phyloP scores from a whole-genome alignment of 37 sponge, comb jelly and placozoan genomes.

The Cladorhizidae sp. region DNA sequence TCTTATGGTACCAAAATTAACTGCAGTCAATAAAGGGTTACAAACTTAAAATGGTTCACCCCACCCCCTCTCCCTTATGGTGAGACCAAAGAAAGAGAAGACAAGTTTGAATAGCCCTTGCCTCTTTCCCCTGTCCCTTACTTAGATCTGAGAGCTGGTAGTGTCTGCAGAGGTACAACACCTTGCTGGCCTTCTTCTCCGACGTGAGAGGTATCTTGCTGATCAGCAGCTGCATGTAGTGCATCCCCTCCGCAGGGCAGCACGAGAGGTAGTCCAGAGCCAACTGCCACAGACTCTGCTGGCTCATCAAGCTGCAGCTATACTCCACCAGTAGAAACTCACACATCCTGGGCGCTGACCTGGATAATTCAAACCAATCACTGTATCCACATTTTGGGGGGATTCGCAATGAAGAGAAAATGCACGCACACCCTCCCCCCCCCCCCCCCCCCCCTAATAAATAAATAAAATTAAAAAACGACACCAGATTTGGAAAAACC shows the following conservation, averaged over 20 bases:
- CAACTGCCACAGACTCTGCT: conserved; percentile 76
- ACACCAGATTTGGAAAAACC: background rate
- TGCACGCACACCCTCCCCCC: too few relatives aligned
- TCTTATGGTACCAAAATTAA: too few relatives aligned
- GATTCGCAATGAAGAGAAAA: background rate
- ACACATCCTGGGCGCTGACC: conserved; percentile 49
- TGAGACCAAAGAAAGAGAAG: background rate
- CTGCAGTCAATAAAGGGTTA: too few relatives aligned
- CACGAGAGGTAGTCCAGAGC: conserved; percentile 65
- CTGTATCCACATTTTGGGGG: background rate
- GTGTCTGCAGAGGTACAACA: conserved; percentile 53
- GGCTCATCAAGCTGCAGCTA: conserved; percentile 48
- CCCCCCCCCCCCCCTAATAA: too few relatives aligned
- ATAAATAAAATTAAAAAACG: background rate
- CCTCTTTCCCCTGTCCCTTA: background rate
- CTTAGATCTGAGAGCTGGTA: conserved; percentile 72
- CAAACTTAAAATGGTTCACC: too few relatives aligned
- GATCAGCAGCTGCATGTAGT: conserved; percentile 40
- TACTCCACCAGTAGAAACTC: conserved; percentile 80
- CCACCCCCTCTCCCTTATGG: too few relatives aligned
- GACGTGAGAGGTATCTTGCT: conserved; percentile 63
- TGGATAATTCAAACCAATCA: background rate
- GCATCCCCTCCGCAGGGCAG: conserved; percentile 69
- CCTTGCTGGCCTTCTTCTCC: conserved; percentile 72
- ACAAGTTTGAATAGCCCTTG: background rate